Evolutionary conservation across 2,797 vertebrate genomes (phyloP).

Genomic region (Centroberyx gerrardi): DNA sequence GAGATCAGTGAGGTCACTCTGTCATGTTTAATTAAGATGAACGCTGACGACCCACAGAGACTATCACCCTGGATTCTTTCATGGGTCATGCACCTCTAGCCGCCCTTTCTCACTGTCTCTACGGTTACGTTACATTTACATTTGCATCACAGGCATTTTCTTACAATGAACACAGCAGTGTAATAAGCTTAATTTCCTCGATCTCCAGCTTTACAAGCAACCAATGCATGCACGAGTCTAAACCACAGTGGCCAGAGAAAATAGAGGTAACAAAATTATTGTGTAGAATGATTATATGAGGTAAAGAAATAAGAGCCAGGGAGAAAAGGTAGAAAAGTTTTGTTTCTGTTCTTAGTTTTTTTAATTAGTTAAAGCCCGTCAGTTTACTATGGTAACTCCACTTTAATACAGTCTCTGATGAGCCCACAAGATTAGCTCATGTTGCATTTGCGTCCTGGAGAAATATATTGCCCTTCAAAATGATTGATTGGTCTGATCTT

Average conservation of each 20-base stretch:
- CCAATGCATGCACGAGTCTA: not conserved
- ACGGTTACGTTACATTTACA: constrained; percentile 1
- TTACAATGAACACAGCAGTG: not conserved
- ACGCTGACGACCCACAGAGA: not conserved
- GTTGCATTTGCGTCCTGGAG: constrained; percentile 34
- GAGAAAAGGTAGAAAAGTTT: not conserved
- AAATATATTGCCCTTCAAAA: constrained; percentile 54
- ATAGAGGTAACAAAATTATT: not conserved
- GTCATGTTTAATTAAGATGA: constrained; percentile 35
- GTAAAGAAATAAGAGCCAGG: not conserved
- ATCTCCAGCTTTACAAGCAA: not conserved
- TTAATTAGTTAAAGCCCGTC: constrained; percentile 11
- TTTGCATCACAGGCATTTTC: not conserved
- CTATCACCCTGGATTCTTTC: not conserved
- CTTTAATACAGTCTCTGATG: constrained; percentile 57
- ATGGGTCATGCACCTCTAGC: constrained; percentile 1
- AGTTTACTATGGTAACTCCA: constrained; percentile 39
- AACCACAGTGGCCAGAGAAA: not conserved
- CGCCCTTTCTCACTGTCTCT: not conserved
- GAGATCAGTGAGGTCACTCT: constrained; percentile 19
- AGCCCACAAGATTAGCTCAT: constrained; percentile 42
- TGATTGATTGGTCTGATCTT: constrained; percentile 71
- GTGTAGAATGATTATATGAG: too few relatives aligned
- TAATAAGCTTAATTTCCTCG: not conserved
- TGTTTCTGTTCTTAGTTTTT: not conserved